Conservation (phyloP, 2,113 vertebrate genomes). For the Onychostruthus taczanowskii region DNA sequence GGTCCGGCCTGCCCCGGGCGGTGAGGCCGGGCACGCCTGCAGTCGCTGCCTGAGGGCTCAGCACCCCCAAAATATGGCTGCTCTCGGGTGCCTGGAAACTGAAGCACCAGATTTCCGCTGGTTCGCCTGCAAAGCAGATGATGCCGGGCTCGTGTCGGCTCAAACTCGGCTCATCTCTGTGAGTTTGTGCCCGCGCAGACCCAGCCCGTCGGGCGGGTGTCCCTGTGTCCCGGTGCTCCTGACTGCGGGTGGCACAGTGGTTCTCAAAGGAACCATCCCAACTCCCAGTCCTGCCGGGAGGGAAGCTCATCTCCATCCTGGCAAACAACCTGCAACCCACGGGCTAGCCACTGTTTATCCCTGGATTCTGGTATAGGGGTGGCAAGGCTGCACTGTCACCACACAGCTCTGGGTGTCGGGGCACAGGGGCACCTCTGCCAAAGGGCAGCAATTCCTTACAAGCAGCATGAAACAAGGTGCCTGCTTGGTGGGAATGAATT, state of each 20-base stretch:
- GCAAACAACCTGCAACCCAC: neutral
- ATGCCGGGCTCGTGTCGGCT: accelerated
- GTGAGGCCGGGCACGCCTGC: accelerated
- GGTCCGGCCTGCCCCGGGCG: neutral
- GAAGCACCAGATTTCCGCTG: neutral
- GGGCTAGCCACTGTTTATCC: accelerated
- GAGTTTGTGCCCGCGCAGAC: neutral
- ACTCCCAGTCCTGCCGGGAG: neutral
- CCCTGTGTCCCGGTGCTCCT: accelerated
- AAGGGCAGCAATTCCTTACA: neutral
- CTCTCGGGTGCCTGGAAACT: neutral
- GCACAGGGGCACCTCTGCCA: neutral
- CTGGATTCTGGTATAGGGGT: neutral
- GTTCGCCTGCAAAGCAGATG: neutral
- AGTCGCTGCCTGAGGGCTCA: accelerated
- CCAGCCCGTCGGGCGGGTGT: accelerated
- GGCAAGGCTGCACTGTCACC: neutral
- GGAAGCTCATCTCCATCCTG: neutral
- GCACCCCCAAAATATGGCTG: neutral
- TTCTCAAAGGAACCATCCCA: neutral
- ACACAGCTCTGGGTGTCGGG: no score
- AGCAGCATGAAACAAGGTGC: neutral
- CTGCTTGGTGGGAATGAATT: neutral
- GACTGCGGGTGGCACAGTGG: accelerated
- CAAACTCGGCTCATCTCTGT: neutral